These are phyloP conservation scores for Salvator merianae DNA, from an alignment of 2,113 vertebrate genomes.

Conservation along the genomic window DNA sequence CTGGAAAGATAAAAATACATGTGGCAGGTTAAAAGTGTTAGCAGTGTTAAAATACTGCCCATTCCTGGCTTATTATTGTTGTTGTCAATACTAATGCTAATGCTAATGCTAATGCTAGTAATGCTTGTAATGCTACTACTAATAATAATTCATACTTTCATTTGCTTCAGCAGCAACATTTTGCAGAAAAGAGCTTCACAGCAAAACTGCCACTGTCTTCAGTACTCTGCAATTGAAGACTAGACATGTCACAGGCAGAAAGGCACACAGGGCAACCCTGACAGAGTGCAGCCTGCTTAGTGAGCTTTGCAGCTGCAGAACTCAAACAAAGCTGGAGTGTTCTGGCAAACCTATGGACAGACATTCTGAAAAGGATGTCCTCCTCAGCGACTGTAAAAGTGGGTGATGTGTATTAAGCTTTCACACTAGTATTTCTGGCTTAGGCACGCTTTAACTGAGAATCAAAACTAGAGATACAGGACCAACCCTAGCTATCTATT, in stretches of 20 bases:
- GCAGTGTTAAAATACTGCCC: neutral
- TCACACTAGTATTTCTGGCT: too few relatives aligned
- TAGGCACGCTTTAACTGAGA: too few relatives aligned
- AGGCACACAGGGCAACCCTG: neutral
- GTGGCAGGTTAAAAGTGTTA: neutral
- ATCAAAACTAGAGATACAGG: too few relatives aligned
- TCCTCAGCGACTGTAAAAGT: too few relatives aligned
- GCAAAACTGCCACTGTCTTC: neutral
- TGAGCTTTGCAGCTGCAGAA: neutral
- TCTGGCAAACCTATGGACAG: too few relatives aligned
- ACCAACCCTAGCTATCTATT: neutral
- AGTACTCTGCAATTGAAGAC: neutral
- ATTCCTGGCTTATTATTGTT: neutral
- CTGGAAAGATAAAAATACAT: slow-evolving; percentile 67
- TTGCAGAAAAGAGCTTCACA: neutral
- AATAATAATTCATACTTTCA: too few relatives aligned
- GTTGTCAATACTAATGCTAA: too few relatives aligned
- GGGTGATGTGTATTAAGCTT: too few relatives aligned
- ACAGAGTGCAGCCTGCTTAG: neutral
- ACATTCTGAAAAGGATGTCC: too few relatives aligned
- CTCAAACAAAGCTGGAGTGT: neutral
- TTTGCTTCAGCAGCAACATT: neutral
- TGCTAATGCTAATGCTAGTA: too few relatives aligned
- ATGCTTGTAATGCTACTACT: too few relatives aligned
- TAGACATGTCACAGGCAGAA: neutral